Percentiles rank a stretch among this genome's conserved stretches.
phyloP scores from a whole-genome alignment of 2,888 invertebrate species.

The Prosopocoilus inquinatus region DNA sequence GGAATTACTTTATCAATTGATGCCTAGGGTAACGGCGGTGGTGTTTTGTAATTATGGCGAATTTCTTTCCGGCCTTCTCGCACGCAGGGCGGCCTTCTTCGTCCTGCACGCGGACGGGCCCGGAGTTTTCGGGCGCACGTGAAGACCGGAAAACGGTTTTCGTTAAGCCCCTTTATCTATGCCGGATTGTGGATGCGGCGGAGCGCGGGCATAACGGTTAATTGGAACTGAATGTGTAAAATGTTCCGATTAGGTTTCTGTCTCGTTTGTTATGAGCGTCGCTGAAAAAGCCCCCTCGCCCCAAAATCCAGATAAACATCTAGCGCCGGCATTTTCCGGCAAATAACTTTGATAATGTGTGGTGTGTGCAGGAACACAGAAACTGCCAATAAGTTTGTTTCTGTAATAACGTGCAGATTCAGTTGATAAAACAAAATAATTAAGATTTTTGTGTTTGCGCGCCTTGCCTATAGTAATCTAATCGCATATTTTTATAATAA shows the following conservation, averaged over 20 bases:
- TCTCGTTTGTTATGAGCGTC: background rate
- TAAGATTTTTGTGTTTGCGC: too few relatives aligned
- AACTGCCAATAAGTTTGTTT: too few relatives aligned
- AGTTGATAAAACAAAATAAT: too few relatives aligned
- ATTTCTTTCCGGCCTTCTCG: background rate
- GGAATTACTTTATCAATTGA: background rate
- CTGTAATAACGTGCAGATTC: too few relatives aligned
- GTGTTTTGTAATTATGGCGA: background rate
- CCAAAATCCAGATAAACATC: too few relatives aligned
- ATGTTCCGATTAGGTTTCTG: conserved; percentile 2
- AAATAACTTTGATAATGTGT: too few relatives aligned
- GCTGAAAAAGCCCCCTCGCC: too few relatives aligned
- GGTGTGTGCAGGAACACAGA: too few relatives aligned
- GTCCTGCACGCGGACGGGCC: background rate
- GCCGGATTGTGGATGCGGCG: background rate
- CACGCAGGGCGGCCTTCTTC: background rate
- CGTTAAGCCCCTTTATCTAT: background rate
- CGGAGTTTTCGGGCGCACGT: background rate
- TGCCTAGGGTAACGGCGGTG: background rate
- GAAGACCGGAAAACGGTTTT: background rate
- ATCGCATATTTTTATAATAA: too few relatives aligned
- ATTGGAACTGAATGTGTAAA: conserved; percentile 1
- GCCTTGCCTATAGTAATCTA: too few relatives aligned
- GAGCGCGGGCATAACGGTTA: background rate
- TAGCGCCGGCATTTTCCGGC: too few relatives aligned